Evolutionary conservation across 2,888 invertebrate genomes (phyloP).

Genomic region (Pogonocherus hispidulus): DNA sequence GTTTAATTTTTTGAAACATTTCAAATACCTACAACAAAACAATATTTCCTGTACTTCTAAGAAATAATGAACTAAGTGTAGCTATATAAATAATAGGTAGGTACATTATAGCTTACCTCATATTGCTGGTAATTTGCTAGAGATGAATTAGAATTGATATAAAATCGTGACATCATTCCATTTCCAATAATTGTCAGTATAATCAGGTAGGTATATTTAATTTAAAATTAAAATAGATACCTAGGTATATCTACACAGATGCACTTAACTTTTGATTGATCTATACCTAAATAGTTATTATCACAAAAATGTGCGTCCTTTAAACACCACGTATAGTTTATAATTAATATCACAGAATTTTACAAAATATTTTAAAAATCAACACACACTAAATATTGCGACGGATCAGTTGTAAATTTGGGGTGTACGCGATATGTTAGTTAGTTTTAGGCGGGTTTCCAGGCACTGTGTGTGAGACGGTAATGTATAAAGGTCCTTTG

Average conservation of each 20-base stretch:
- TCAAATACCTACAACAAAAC: no score
- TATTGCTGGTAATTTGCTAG: slow-evolving; percentile 67
- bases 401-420: slow-evolving; percentile 35
- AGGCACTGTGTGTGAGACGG: slow-evolving; percentile 63
- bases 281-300: slow-evolving; percentile 3
- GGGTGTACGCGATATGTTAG: slow-evolving; percentile 47
- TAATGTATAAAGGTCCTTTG: slow-evolving; percentile 63
- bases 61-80: no score
- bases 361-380: slow-evolving; percentile 12
- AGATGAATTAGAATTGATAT: slow-evolving; percentile 67
- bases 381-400: slow-evolving; percentile 29
- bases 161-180: slow-evolving; percentile 69
- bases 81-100: no score
- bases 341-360: slow-evolving; percentile 37
- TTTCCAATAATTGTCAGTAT: slow-evolving; percentile 49
- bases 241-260: slow-evolving; percentile 44
- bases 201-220: no score
- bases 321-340: slow-evolving; percentile 18
- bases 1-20: no score
- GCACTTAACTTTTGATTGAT: slow-evolving; percentile 6
- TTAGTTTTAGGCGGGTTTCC: slow-evolving; percentile 63
- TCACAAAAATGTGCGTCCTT: slow-evolving; percentile 21
- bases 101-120: slow-evolving; percentile 68
- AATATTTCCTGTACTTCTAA: no score
- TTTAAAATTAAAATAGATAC: no score